Evolutionary conservation across 2,888 invertebrate species (phyloP).

Genomic region (Platerodrilus igneus): DNA sequence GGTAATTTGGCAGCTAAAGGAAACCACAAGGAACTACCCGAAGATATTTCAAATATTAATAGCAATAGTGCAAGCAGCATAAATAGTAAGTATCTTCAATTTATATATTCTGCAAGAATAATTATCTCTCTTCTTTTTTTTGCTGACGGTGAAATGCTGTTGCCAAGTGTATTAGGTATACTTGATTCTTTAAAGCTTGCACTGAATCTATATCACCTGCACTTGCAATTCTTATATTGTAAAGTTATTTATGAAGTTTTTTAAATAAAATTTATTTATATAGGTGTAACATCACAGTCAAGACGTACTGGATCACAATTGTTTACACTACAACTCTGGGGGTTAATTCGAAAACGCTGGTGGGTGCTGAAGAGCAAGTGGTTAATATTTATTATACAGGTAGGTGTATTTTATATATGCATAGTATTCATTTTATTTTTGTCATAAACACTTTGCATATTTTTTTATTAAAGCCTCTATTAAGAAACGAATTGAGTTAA

Average conservation of each 20-base stretch:
- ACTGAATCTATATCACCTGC: too few relatives aligned
- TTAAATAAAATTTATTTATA: too few relatives aligned
- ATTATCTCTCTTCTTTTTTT: too few relatives aligned
- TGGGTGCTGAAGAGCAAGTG: conserved; percentile 9
- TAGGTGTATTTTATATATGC: neutral
- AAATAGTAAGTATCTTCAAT: conserved; percentile 15
- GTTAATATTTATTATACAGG: conserved; percentile 7
- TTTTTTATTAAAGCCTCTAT: too few relatives aligned
- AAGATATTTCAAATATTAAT: neutral
- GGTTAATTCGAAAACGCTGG: conserved; percentile 10
- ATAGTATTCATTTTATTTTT: neutral
- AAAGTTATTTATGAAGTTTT: conserved; percentile 1
- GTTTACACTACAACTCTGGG: conserved; percentile 2
- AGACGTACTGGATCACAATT: conserved; percentile 5
- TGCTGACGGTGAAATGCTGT: too few relatives aligned
- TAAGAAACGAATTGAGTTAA: too few relatives aligned
- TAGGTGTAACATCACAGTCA: too few relatives aligned
- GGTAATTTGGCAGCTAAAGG: conserved; percentile 13
- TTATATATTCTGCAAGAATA: too few relatives aligned
- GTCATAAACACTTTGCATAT: too few relatives aligned
- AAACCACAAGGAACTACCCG: neutral
- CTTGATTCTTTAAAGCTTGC: too few relatives aligned
- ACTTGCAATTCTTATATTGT: neutral
- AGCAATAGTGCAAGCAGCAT: conserved; percentile 4
- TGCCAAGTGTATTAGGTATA: too few relatives aligned